Base-by-base conservation (phyloP, 2,113 vertebrate species). In the Microcebus tavaratra region DNA sequence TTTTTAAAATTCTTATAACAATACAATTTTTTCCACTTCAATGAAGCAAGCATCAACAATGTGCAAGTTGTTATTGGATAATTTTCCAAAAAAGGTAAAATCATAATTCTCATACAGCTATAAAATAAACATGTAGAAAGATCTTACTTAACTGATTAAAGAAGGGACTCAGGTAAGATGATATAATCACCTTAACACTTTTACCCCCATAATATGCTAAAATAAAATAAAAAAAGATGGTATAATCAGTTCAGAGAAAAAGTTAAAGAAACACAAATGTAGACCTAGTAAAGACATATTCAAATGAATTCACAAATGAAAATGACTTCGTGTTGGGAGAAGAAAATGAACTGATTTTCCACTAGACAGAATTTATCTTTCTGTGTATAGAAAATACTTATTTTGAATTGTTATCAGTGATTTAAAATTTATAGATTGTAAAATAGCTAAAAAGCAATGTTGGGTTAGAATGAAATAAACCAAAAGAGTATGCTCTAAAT, bases 161-260 rank as follows among this genome's bases (percentile, higher is more conserved):
- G 27, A 45, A 93, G 29, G 45, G n/a, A 63, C 11, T 21, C 15
- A 11, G 50, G 45, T 68, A 61, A n/a, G 18, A 59, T 59, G 8
- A 0, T 45, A 45, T 8, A 45, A 45, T 45, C 45, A 45, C 45
- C 45, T 45, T 45, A 45, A 45, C 45, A 45, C 45, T 45, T 45
- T 8, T 45, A 45, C 45, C 45, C 45, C 45, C 45, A 45, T 45
- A 45, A 8, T 45, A 45, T 45, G 45, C 45, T 45, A 45, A 45
- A 45, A 42, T 42, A 42, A 42, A 42, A 42, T 42, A 5, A 45
- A 45, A 45, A 45, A 45, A 45, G 8, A 45, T 45, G 45, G 45
- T 72, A 79, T 27, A 86, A 53, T 17, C 20, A 94, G 20, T 27
- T 78, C 53, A 90, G 82, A 92, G 13, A 15, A 96, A 97, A 97